Evolutionary conservation across 2,888 invertebrate genomes (phyloP).

Genomic region (Cataglyphis albicans): DNA sequence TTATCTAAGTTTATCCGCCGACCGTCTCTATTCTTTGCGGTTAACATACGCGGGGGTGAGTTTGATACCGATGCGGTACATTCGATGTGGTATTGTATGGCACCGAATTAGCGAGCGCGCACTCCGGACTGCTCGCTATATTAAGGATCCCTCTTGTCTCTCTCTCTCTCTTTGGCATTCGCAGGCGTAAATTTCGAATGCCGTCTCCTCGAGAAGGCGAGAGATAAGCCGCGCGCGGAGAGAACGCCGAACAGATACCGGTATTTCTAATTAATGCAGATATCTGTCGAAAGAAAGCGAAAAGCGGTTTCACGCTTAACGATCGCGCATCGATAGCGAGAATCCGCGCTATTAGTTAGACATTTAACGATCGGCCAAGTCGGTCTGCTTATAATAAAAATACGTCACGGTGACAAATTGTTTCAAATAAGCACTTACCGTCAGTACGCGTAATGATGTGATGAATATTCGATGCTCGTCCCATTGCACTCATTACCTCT

Average conservation of each 20-base stretch:
- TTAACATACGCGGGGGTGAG: constrained; percentile 59
- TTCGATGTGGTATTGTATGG: constrained; percentile 61
- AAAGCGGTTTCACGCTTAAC: constrained; percentile 46
- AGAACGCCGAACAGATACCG: constrained; percentile 47
- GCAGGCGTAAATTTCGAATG: constrained; percentile 56
- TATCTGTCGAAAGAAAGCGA: constrained; percentile 53
- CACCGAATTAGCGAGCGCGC: constrained; percentile 63
- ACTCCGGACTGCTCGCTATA: constrained; percentile 41
- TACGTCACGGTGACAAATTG: constrained; percentile 17
- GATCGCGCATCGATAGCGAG: constrained; percentile 39
- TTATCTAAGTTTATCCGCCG: constrained; percentile 68
- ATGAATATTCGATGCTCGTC: not conserved
- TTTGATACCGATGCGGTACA: constrained; percentile 61
- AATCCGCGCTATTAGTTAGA: constrained; percentile 34
- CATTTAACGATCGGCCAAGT: constrained; percentile 19
- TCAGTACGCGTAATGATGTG: not conserved
- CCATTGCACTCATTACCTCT: not conserved
- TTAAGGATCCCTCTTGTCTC: constrained; percentile 26
- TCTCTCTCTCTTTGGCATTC: not conserved
- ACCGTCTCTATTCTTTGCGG: constrained; percentile 63
- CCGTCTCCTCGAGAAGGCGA: constrained; percentile 9
- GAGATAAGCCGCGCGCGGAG: constrained; percentile 34
- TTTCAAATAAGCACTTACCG: constrained; percentile 24
- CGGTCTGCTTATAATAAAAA: not conserved
- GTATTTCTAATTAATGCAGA: constrained; percentile 61